Evolutionary conservation across 2,888 invertebrate species (phyloP), one percentile per base, ranked within the genome.

Genomic region (Hemaris fuciformis): DNA sequence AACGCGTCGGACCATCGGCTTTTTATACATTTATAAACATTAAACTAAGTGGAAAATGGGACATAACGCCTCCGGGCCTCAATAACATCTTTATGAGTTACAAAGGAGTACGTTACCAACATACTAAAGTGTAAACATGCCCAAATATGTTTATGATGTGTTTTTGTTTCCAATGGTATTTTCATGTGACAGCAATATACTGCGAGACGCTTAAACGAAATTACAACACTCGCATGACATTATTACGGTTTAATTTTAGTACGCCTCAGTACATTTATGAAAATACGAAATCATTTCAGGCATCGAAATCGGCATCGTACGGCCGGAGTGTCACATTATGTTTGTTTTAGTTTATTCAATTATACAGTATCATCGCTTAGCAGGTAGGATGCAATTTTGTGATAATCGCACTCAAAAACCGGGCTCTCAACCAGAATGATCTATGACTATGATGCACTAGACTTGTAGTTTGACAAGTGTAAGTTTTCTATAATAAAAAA

Each of bases 21-120:
- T 53, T 31, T 15, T 53, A 53, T 18, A 31, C 18, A 15, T 53
- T 53, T 31, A 53, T 53, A 53, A 27, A 53, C 53, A 53, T 53
- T 53, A 53, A 31, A 53, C 8, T 53, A 53, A 53, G 53, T 53
- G 53, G 27, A 53, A 31, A 53, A 53, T 53, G 53, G 53, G 53
- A 53, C 53, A 31, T 53, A 27, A 53, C 53, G 31, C 53, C 31
- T 15, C 18, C 31, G 31, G 31, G 53, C 53, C 18, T 53, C 31
- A 31, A 53, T 53, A 53, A 53, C 53, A 27, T 53, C 31, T 53
- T 53, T 31, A 53, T 31, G 53, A 53, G 18, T 53, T 53, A 53
- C 18, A 53, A 53, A 31, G 25, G 8, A 31, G 27, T 53, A 31
- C 20, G 53, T 53, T 53, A 53, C 53, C 53, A 15, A 48, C 18